Evolutionary conservation across 2,888 invertebrate species (phyloP).

Genomic region (Alviniconcha strummeri): DNA sequence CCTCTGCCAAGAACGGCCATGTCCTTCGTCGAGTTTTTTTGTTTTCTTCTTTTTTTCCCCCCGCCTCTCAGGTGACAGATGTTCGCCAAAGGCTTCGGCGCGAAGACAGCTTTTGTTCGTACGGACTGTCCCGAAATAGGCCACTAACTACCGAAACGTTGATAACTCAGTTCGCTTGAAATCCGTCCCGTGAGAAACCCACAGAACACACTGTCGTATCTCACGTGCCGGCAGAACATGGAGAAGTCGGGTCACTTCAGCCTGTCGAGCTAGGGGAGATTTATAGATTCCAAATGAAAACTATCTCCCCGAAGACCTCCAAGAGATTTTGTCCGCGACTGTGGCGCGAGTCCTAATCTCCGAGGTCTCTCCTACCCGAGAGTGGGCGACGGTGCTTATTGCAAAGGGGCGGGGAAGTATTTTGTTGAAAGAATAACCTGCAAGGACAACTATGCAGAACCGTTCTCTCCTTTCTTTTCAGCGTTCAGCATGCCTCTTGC

Average conservation of each 20-base stretch:
- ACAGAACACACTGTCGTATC: background rate
- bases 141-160: background rate
- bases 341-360: no score
- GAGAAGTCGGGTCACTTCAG: background rate
- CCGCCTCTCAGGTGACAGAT: no score
- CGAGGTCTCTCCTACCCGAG: background rate
- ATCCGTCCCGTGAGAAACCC: no score
- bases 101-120: no score
- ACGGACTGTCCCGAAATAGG: no score
- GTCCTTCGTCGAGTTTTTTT: no score
- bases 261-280: background rate
- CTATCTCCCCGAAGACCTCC: background rate
- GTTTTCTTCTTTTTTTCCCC: no score
- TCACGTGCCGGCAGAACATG: background rate
- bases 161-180: background rate
- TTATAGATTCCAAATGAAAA: slow-evolving; percentile 17
- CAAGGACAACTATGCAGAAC: no score
- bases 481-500: no score
- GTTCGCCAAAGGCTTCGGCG: no score
- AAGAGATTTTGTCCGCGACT: background rate
- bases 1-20: no score
- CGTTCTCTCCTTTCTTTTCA: no score
- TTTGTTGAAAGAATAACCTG: background rate
- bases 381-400: background rate
- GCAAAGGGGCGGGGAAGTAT: background rate